A percentile compares a stretch with the other conserved stretches of the same genome.
phyloP scores from a whole-genome alignment of 2,797 vertebrate genomes.

The Sebastiscus tertius region DNA sequence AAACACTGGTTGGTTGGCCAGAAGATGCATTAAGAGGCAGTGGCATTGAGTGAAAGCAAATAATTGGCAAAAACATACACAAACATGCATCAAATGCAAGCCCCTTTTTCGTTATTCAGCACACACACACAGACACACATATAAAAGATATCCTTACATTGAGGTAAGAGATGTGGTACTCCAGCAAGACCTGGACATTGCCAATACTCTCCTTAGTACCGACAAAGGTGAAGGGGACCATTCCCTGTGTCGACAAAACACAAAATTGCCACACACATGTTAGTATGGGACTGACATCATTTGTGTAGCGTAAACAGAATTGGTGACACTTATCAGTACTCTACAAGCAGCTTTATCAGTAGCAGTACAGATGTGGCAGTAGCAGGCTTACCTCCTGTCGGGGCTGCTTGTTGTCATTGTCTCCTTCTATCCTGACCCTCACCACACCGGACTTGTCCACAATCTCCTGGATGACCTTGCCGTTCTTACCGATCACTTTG shows the following conservation, averaged over 20 bases:
- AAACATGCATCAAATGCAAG: conserved; percentile 5
- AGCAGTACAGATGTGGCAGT: conserved; percentile 7
- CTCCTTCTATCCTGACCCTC: conserved; percentile 97
- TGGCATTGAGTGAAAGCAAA: background rate
- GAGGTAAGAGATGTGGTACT: conserved; percentile 97
- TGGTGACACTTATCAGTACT: background rate
- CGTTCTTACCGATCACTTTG: conserved; percentile 99
- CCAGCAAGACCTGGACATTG: conserved; percentile 96
- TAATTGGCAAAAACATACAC: background rate
- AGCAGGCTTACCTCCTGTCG: conserved; percentile 92
- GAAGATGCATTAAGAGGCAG: background rate
- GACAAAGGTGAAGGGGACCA: conserved; percentile 99
- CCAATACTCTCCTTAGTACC: conserved; percentile 98
- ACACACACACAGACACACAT: background rate
- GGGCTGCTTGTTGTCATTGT: conserved; percentile 95
- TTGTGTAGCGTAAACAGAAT: background rate
- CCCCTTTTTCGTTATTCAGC: background rate
- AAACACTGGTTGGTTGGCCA: background rate
- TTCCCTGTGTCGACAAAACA: conserved; percentile 87
- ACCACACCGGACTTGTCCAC: conserved; percentile 99
- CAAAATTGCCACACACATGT: conserved; percentile 41
- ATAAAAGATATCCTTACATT: conserved; percentile 85
- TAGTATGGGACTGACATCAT: conserved; percentile 47
- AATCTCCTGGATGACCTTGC: conserved; percentile 99
- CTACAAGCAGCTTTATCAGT: background rate